phyloP scores from a whole-genome alignment of 2,797 vertebrate genomes.

The Chelon labrosus region DNA sequence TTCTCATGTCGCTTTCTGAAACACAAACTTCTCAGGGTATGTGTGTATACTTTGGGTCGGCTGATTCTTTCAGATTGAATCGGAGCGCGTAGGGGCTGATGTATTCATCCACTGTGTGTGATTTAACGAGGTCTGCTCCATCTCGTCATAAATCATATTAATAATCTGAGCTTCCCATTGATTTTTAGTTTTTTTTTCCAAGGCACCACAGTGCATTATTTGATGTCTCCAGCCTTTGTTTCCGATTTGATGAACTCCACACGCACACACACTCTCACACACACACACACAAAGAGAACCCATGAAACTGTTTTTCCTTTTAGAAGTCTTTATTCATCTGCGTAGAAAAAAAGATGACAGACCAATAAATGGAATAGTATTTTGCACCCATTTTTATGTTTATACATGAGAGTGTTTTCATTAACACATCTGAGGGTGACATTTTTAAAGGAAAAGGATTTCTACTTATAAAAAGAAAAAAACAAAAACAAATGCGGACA shows the following conservation, averaged over 20 bases:
- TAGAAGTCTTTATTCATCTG: slow-evolving; percentile 81
- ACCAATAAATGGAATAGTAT: slow-evolving; percentile 74
- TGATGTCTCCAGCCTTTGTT: slow-evolving; percentile 52
- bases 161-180: slow-evolving; percentile 64
- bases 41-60: slow-evolving; percentile 19
- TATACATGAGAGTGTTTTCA: slow-evolving; percentile 79
- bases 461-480: slow-evolving; percentile 60
- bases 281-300: slow-evolving; percentile 36
- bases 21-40: slow-evolving; percentile 29
- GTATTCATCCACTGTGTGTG: slow-evolving; percentile 73
- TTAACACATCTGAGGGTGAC: slow-evolving; percentile 79
- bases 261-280: slow-evolving; percentile 13
- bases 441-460: slow-evolving; percentile 74
- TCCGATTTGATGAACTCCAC: slow-evolving; percentile 61
- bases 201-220: slow-evolving; percentile 55
- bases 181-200: slow-evolving; percentile 62
- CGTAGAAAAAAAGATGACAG: slow-evolving; percentile 82
- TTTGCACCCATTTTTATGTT: slow-evolving; percentile 78
- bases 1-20: slow-evolving; percentile 15
- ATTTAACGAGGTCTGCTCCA: slow-evolving; percentile 69
- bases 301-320: slow-evolving; percentile 62
- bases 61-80: slow-evolving; percentile 43
- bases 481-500: slow-evolving; percentile 48
- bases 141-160: slow-evolving; percentile 69
- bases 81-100: slow-evolving; percentile 44